Conservation (phyloP, 2,888 invertebrate genomes). For the Lochmaea crataegi region DNA sequence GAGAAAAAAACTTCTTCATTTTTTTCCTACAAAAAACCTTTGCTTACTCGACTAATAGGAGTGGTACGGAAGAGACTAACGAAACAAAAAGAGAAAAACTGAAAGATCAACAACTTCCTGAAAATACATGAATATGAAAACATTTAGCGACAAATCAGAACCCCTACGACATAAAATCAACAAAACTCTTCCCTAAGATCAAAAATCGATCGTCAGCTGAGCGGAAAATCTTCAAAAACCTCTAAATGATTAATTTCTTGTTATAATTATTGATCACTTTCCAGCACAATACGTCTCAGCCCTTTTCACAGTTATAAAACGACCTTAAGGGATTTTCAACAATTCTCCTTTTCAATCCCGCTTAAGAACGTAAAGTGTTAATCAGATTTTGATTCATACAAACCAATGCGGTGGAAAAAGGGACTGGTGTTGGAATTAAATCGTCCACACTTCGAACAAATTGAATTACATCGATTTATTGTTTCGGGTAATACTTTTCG, state of each 20-base stretch:
- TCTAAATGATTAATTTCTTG: background rate
- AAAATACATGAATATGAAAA: too few relatives aligned
- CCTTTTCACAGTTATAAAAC: background rate
- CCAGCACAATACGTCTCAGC: background rate
- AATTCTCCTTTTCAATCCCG: background rate
- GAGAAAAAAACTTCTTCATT: too few relatives aligned
- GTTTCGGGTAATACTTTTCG: too few relatives aligned
- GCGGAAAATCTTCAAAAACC: background rate
- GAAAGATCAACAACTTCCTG: too few relatives aligned
- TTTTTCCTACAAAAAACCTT: too few relatives aligned
- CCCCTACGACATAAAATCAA: too few relatives aligned
- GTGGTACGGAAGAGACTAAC: too few relatives aligned
- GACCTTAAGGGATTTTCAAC: background rate
- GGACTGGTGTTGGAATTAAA: background rate
- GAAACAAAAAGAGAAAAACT: too few relatives aligned
- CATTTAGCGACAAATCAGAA: too few relatives aligned
- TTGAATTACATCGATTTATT: background rate
- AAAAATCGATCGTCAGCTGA: background rate
- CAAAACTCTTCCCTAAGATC: background rate
- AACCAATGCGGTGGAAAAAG: background rate
- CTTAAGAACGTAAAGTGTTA: background rate
- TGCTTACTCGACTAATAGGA: too few relatives aligned
- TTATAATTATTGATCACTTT: background rate
- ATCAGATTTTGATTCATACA: background rate
- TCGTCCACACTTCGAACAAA: background rate